Evolutionary conservation across 2,113 vertebrate genomes (phyloP).

Genomic region (Ivindomyrus marchei): DNA sequence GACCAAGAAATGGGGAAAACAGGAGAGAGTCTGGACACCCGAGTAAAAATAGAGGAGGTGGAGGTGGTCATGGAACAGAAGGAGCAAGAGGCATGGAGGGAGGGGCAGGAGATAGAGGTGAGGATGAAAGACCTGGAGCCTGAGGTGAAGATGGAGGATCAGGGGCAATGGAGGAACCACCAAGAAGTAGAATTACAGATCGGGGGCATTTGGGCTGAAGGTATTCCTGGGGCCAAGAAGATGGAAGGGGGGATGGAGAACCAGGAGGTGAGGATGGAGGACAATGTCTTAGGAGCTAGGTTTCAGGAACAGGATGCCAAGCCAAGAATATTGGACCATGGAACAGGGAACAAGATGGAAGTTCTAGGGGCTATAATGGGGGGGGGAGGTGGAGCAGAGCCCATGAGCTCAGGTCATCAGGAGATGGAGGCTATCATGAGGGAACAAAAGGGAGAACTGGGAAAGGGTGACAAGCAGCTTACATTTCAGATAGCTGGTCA

Average conservation of each 20-base stretch:
- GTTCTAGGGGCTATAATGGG: neutral
- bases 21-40: neutral
- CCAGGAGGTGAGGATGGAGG: constrained; percentile 43
- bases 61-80: neutral
- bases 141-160: constrained; percentile 1
- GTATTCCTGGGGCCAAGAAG: neutral
- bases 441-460: neutral
- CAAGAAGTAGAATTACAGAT: neutral
- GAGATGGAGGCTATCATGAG: neutral
- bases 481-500: neutral
- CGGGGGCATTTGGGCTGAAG: neutral
- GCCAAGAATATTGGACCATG: neutral
- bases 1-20: neutral
- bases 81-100: constrained; percentile 14
- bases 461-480: neutral
- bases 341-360: neutral
- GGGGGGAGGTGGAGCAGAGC: neutral
- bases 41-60: neutral
- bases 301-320: neutral
- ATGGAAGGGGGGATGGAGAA: constrained; percentile 22
- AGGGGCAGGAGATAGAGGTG: constrained; percentile 21
- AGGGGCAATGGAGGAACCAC: neutral
- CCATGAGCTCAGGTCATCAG: neutral
- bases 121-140: neutral
- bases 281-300: constrained; percentile 9